Base-by-base conservation (phyloP, 1,140 invertebrate genomes). In the Cyphomyrmex costatus region DNA sequence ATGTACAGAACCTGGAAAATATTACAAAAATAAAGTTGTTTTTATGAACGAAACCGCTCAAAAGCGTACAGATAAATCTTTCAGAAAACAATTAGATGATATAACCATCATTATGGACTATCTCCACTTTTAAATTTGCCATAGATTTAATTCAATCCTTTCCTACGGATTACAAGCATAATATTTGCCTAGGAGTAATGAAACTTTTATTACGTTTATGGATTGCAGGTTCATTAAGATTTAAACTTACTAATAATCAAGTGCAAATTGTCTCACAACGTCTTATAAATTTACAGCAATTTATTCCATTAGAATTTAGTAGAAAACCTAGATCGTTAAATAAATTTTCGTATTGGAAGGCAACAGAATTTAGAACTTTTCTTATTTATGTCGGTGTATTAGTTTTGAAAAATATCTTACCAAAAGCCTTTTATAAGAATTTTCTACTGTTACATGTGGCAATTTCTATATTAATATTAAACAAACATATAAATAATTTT, bases 21-120 rank as follows among this genome's bases (percentile, higher is more conserved):
- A 27, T 33, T 73, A 56, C 0, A 33, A 56, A 70, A 73, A 33
- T 2, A 56, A 73, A 73, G 49, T 53, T n/a, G 27, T 73, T 33
- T 73, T 73, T 71, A 30, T 16, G 8, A 14, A 10, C 0, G 49
- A 53, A 56, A 53, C 8, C n/a, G 49, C 70, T 33, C 16, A 73
- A 53, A 73, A 73, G 12, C 49, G 19, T 8, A 71, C 70, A 53
- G 8, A n/a, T n/a, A n/a, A 53, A 73, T 73, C 27, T 12, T 73
- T 73, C 56, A 53, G 70, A 14, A 53, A 73, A 16, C 49, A 56
- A 30, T 19, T 6, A 58, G 71, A 74, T 24, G 70, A 74, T 60
- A n/a, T n/a, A 12, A 58, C 14, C 51, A 74, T 10, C 53, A 58
- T 14, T n/a, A 10, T 7, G 33, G 33, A 33, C 53, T 10, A 58